phyloP scores from a whole-genome alignment of 2,797 vertebrate species.

The Choloepus didactylus region DNA sequence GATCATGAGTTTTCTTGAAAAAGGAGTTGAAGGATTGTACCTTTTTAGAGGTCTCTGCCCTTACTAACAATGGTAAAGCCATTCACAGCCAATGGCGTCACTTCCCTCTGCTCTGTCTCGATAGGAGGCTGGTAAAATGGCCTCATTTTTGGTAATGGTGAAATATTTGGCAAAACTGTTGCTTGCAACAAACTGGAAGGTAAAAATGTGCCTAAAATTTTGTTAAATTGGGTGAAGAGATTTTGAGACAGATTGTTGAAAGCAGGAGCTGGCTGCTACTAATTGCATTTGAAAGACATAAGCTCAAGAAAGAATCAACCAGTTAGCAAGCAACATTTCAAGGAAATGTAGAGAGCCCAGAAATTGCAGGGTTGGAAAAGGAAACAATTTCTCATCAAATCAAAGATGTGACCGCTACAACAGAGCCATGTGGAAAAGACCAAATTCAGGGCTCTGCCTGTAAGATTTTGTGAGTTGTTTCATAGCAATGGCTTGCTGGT shows the following conservation, averaged over 20 bases:
- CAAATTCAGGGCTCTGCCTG: not conserved
- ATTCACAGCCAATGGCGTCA: not conserved
- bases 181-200: not conserved
- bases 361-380: not conserved
- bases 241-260: not conserved
- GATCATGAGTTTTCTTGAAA: not conserved
- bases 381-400: conserved; percentile 40
- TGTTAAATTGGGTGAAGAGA: not conserved
- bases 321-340: conserved; percentile 41
- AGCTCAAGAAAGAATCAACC: not conserved
- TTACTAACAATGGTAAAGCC: not conserved
- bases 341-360: not conserved
- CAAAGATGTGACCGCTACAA: not conserved
- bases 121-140: not conserved
- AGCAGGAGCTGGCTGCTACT: not conserved
- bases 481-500: not conserved
- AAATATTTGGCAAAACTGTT: not conserved
- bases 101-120: not conserved
- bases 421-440: not conserved
- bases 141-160: not conserved
- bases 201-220: not conserved
- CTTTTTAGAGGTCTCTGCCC: not conserved
- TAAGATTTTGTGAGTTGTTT: not conserved
- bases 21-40: not conserved
- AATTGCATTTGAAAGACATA: conserved; percentile 5